phyloP scores from a whole-genome alignment of 2,113 vertebrate genomes.

The Xenopus laevis region DNA sequence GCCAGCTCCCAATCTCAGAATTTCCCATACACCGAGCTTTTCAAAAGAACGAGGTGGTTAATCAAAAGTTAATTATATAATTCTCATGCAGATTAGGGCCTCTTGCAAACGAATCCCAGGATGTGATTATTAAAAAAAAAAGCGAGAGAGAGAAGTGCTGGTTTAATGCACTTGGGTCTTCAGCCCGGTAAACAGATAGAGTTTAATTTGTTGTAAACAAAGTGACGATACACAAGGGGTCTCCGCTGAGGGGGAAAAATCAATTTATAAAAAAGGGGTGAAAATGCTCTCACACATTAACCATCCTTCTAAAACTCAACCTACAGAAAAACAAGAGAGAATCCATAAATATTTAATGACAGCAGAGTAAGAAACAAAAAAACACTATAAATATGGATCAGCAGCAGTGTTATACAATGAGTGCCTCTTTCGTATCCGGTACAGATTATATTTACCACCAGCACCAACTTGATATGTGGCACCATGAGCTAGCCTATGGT shows the following conservation, averaged over 20 bases:
- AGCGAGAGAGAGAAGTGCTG: slow-evolving; percentile 62
- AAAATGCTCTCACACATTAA: slow-evolving; percentile 39
- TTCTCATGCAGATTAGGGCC: slow-evolving; percentile 98
- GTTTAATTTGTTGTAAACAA: slow-evolving; percentile 99
- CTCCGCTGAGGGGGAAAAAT: slow-evolving; percentile 90
- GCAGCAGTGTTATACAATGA: slow-evolving; percentile 11
- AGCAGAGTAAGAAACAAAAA: slow-evolving; percentile 53
- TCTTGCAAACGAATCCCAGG: slow-evolving; percentile 93
- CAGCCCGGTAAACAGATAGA: slow-evolving; percentile 85
- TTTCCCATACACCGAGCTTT: slow-evolving; percentile 68
- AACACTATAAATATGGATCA: slow-evolving; percentile 31
- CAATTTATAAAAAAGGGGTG: slow-evolving; percentile 74
- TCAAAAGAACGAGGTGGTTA: slow-evolving; percentile 88
- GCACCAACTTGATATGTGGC: neutral
- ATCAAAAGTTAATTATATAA: slow-evolving; percentile 99
- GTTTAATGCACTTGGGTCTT: slow-evolving; percentile 79
- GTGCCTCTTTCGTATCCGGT: neutral
- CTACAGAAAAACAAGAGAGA: slow-evolving; percentile 73
- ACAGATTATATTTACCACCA: neutral
- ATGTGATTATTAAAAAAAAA: slow-evolving; percentile 87
- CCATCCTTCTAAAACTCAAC: slow-evolving; percentile 76
- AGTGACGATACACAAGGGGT: slow-evolving; percentile 90
- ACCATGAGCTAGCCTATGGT: neutral
- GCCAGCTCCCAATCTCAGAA: slow-evolving; percentile 76
- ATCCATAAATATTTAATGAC: slow-evolving; percentile 61